Conservation (phyloP, 2,113 vertebrate genomes). For the Ptyas mucosa region DNA sequence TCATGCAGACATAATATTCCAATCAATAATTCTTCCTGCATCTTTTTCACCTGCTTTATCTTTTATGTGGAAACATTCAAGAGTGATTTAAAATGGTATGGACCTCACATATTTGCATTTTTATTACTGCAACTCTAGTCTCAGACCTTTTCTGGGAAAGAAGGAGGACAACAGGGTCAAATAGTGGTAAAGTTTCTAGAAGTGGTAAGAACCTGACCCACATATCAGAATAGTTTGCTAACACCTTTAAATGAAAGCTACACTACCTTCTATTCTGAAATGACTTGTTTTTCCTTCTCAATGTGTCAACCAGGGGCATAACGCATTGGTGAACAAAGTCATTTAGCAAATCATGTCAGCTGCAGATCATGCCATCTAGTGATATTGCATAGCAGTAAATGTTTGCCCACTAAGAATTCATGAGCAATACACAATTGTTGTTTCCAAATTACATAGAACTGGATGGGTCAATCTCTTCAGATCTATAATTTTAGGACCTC, state of each 20-base stretch:
- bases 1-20: not conserved
- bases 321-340: not conserved
- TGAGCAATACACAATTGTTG: not conserved
- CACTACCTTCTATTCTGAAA: not conserved
- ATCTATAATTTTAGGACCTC: not conserved
- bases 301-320: too few species aligned
- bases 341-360: not conserved
- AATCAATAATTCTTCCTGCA: not conserved
- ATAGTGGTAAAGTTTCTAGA: not conserved
- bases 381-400: not conserved
- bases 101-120: not conserved
- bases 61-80: not conserved
- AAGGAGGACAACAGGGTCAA: not conserved
- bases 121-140: not conserved
- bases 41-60: not conserved
- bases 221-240: not conserved
- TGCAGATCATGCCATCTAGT: not conserved
- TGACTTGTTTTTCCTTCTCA: not conserved
- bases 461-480: not conserved
- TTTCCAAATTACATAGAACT: not conserved
- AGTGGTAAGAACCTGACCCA: not conserved
- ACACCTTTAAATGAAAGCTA: not conserved
- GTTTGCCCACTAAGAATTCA: not conserved
- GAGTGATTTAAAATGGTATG: not conserved
- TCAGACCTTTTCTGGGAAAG: not conserved